Conservation (phyloP, 2,888 invertebrate species). For the Branchinecta sandiegonensis region DNA sequence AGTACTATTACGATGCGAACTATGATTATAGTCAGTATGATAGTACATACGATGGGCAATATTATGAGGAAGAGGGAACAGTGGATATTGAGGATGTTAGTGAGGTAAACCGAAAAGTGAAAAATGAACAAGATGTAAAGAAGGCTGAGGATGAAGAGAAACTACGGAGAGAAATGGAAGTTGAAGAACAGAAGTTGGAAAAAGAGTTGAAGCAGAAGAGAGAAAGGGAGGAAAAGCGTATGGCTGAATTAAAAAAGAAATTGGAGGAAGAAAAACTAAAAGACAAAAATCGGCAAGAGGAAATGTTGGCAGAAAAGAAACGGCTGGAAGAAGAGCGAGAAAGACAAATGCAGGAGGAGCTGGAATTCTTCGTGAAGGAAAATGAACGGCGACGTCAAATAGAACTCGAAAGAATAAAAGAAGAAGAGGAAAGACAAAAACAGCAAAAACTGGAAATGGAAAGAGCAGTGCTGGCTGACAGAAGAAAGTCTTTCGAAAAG, state of each 20-base stretch:
- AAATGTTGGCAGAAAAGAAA: neutral
- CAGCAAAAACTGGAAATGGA: neutral
- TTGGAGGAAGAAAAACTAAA: neutral
- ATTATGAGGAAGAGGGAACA: constrained; percentile 20
- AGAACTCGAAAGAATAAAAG: neutral
- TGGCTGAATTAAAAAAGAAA: neutral
- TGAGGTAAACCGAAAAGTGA: neutral
- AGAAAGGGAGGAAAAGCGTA: constrained; percentile 1
- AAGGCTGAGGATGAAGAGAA: constrained; percentile 1
- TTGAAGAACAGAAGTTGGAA: constrained; percentile 14
- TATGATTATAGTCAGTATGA: constrained; percentile 27
- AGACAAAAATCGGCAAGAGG: constrained; percentile 1
- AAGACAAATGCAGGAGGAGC: constrained; percentile 14
- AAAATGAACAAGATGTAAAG: neutral
- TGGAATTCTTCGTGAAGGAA: neutral
- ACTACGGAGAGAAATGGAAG: constrained; percentile 2
- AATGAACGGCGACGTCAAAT: constrained; percentile 8
- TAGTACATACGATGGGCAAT: constrained; percentile 24
- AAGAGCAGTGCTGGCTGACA: neutral
- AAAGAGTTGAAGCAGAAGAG: neutral
- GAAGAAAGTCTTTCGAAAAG: constrained; percentile 3
- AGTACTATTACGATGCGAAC: constrained; percentile 25
- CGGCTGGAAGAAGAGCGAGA: neutral
- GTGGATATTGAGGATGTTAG: neutral
- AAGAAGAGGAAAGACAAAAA: neutral